phyloP scores from a whole-genome alignment of 2,888 invertebrate species.

The Leucozona laternaria region DNA sequence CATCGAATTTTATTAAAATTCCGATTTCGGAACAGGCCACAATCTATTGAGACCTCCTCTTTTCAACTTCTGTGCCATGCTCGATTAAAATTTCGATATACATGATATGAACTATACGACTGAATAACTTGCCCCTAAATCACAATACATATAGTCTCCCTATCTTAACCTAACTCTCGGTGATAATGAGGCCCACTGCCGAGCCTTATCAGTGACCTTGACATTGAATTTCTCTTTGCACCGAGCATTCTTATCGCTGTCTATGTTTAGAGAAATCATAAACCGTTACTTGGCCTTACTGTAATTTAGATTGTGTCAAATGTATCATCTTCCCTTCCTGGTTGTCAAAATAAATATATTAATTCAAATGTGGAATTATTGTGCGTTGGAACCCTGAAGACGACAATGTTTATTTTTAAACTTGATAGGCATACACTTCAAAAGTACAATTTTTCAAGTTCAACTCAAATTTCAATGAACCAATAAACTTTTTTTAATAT shows the following conservation, averaged over 20 bases:
- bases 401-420: constrained; percentile 3
- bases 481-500: constrained; percentile 12
- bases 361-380: background rate
- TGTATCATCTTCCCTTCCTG: background rate
- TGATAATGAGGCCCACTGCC: no score
- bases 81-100: no score
- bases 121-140: background rate
- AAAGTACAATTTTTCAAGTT: constrained; percentile 42
- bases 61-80: background rate
- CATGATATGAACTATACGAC: no score
- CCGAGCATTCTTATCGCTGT: background rate
- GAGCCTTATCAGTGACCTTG: constrained; percentile 19
- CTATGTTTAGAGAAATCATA: background rate
- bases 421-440: background rate
- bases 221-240: background rate
- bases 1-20: no score
- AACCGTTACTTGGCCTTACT: background rate
- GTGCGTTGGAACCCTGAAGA: background rate
- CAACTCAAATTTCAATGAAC: constrained; percentile 53
- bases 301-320: constrained; percentile 6
- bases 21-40: no score
- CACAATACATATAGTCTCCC: background rate
- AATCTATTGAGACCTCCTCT: no score
- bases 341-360: background rate
- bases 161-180: background rate